Conservation (phyloP, 1,140 invertebrate species). For the Drosophila pectinifera region DNA sequence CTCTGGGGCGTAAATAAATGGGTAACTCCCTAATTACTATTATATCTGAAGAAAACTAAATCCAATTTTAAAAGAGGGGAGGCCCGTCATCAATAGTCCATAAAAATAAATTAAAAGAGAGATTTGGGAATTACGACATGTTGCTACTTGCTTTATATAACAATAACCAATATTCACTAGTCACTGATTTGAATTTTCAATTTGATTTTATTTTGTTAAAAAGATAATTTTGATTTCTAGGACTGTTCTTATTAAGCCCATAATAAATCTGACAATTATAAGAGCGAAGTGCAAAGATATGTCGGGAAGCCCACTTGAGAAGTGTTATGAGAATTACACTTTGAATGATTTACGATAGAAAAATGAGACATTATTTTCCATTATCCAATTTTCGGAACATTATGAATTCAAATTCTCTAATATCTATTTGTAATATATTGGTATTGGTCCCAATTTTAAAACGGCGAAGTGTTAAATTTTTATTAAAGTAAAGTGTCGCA, state of each 20-base stretch:
- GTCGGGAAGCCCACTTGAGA: constrained; percentile 41
- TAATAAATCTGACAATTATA: background rate
- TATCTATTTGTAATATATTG: too few relatives aligned
- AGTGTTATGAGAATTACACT: background rate
- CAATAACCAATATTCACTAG: too few relatives aligned
- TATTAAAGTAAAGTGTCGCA: too few relatives aligned
- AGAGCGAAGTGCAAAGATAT: background rate
- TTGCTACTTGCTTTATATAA: too few relatives aligned
- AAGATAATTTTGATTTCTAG: background rate
- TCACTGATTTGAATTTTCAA: background rate
- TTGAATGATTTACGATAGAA: constrained; percentile 19
- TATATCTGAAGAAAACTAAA: too few relatives aligned
- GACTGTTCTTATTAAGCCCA: background rate
- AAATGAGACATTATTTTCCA: too few relatives aligned
- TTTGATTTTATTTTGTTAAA: background rate
- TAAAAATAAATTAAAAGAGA: too few relatives aligned
- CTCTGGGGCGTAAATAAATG: background rate
- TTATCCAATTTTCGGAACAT: background rate
- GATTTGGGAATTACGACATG: too few relatives aligned
- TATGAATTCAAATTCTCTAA: background rate
- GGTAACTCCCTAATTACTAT: background rate
- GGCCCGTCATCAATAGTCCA: too few relatives aligned
- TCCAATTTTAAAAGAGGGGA: too few relatives aligned
- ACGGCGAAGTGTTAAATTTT: too few relatives aligned
- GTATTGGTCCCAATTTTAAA: too few relatives aligned